A percentile compares a stretch with the other conserved stretches of the same genome.
phyloP scores from a whole-genome alignment of 2,888 invertebrate genomes.

The Pachymerium ferrugineum region DNA sequence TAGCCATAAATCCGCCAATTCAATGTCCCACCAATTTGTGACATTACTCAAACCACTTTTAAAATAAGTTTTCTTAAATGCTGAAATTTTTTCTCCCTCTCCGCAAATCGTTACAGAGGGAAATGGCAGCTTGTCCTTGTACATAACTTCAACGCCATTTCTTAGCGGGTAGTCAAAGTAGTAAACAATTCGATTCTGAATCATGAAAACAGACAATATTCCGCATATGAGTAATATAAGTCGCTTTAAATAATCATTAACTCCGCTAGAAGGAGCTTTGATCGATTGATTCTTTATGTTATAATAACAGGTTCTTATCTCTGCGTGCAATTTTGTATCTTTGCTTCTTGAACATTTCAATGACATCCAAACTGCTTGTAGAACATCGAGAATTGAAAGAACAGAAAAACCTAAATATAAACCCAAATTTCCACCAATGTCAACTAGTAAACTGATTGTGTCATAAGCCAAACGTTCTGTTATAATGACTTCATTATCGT shows the following conservation, averaged over 20 bases:
- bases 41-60: background rate
- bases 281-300: background rate
- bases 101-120: background rate
- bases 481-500: background rate
- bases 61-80: background rate
- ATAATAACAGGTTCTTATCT: background rate
- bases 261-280: background rate
- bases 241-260: background rate
- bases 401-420: background rate
- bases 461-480: background rate
- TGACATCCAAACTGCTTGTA: background rate
- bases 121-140: background rate
- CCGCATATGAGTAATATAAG: background rate
- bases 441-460: background rate
- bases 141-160: background rate
- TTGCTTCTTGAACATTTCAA: background rate
- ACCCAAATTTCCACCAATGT: background rate
- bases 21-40: background rate
- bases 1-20: background rate
- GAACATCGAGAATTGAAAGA: background rate
- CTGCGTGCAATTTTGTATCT: background rate
- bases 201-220: background rate
- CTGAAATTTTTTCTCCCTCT: background rate
- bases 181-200: background rate
- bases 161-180: background rate